Evolutionary conservation across 2,888 invertebrate genomes (phyloP), one percentile per base, ranked within the genome.

Genomic region (Spodoptera exigua): DNA sequence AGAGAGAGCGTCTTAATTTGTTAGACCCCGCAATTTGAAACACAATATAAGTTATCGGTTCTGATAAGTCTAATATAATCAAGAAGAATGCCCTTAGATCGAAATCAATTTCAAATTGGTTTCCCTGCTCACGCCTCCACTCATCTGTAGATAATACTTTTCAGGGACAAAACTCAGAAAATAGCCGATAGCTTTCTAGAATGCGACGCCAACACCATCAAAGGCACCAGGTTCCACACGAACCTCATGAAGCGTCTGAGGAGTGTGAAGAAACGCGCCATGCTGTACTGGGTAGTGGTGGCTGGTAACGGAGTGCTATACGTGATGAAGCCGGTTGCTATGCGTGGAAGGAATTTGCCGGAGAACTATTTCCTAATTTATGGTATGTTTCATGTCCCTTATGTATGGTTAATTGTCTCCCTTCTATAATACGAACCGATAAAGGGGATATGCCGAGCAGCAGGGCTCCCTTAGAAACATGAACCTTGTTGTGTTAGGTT

Each of bases 121-220:
- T n/a, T n/a, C n/a, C n/a, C n/a, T n/a, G n/a, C 21, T 21, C 21
- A 27, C 7, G 5, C 5, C 9, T 27, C 9, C 27, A 9, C 9
- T 9, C 5, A 18, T 18, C 3, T 3, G 3, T 2, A 27, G 7
- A 27, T 27, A n/a, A 7, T 27, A 27, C 27, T 27, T 3, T 43
- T 63, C 70, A 83, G 81, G 17, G 64, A 69, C 0, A 68, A 70
- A 53, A 60, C 82, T 0, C 66, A 68, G 45, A 53, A 62, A 12
- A 73, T 85, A 3, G 58, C 81, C 0, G 60, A 74, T 0, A 56
- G 62, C 1, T 83, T 78, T 21, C 45, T 83, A 2, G 60, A 65
- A 11, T 81, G 70, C 45, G 81, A 85, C 34, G 54, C 79, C 0
- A 41, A 56, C 2, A 68, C 74, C 0, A 60, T 56, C 2, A 70